Evolutionary conservation across 2,888 invertebrate genomes (phyloP), one percentile per base, ranked within the genome.

Genomic region (Ophion slaviceki): DNA sequence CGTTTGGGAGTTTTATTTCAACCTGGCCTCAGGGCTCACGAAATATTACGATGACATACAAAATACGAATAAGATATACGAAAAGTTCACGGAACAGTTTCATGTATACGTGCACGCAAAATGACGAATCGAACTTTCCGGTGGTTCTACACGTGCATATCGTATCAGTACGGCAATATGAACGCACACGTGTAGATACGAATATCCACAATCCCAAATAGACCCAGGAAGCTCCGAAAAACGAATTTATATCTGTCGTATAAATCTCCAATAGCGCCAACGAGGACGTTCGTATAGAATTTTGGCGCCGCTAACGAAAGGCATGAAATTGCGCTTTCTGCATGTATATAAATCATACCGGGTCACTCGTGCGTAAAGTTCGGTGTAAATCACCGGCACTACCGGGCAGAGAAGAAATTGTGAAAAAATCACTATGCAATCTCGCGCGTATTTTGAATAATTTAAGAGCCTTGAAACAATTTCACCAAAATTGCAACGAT

Each of bases 251-350:
- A 85, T 85, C 82, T 70, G 70, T 24, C 79, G 75, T 82, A 85
- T 82, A 82, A 82, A 85, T 85, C 79, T 82, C 61, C n/a, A 82
- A 82, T 85, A 74, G 78, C 68, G 28, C 68, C 70, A 66, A n/a
- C 1, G 47, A 45, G 66, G 79, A 79, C 64, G 70, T 70, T 71
- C 79, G 75, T 59, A 57, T 75, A 61, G 71, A 76, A 85, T 80
- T 82, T 85, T 80, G 82, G 85, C 79, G 81, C 79, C 64, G 75
- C 47, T 6, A 67, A 71, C 71, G n/a, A 57, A 53, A 68, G 47
- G 36, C 57, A 80, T 80, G 24, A 76, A 68, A 78, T 11, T 17
- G 68, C 17, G 40, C 64, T 72, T 47, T 70, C 81, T 62, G 70
- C 64, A 71, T 66, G 67, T 75, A 40, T 62, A 72, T 80, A 53